These are phyloP conservation scores for Oenanthe melanoleuca DNA, from an alignment of 2,113 vertebrate genomes.

Conservation along the genomic window DNA sequence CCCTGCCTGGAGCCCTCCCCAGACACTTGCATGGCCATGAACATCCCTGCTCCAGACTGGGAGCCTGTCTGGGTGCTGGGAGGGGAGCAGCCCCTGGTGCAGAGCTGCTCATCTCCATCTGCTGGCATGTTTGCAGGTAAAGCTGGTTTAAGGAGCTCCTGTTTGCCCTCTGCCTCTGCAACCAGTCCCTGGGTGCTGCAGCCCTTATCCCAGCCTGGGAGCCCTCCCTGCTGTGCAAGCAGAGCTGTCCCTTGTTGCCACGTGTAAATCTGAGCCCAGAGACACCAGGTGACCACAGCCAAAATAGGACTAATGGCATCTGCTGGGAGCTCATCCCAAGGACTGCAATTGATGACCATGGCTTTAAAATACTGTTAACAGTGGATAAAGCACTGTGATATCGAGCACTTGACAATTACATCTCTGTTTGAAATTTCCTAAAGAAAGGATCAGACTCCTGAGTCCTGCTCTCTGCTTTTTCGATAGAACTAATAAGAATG, in stretches of 20 bases:
- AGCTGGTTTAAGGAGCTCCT: neutral
- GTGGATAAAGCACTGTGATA: neutral
- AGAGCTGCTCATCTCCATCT: neutral
- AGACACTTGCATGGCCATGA: fast-evolving
- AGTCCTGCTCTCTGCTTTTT: conserved; percentile 28
- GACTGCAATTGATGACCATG: neutral
- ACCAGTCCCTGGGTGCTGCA: fast-evolving
- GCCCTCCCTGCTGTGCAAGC: neutral
- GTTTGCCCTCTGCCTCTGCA: neutral
- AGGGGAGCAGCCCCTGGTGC: neutral
- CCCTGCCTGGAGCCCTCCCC: neutral
- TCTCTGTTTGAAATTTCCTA: conserved; percentile 54
- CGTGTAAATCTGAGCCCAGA: neutral
- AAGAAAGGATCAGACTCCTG: neutral
- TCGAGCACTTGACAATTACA: conserved; percentile 5
- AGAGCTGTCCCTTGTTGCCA: neutral
- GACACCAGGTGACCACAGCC: neutral
- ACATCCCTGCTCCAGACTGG: neutral
- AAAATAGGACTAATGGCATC: conserved; percentile 30
- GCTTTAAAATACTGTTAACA: conserved; percentile 44
- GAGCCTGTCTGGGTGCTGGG: neutral
- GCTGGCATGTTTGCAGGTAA: neutral
- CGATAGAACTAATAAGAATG: conserved; percentile 4
- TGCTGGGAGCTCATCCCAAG: neutral
- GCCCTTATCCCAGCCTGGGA: fast-evolving